Conservation (phyloP, 1,140 invertebrate genomes). For the Sipha flava region DNA sequence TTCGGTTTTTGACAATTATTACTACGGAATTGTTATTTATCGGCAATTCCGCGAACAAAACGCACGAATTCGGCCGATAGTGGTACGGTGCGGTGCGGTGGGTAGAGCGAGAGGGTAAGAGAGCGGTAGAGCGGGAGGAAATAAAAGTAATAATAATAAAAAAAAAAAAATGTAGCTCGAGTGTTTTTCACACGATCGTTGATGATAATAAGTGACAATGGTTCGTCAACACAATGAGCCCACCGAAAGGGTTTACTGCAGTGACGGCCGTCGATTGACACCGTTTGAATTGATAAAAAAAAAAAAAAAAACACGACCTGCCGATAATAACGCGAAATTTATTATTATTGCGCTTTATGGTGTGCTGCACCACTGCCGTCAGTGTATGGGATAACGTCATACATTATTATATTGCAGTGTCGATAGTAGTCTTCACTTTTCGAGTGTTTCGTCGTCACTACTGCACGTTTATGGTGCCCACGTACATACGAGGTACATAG, state of each 20-base stretch:
- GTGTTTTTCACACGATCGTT: slow-evolving; percentile 20
- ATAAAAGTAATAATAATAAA: background rate
- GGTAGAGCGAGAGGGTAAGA: no score
- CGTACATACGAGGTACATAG: background rate
- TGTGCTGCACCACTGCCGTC: background rate
- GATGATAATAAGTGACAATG: slow-evolving; percentile 10
- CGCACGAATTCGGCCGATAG: background rate
- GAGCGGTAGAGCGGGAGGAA: background rate
- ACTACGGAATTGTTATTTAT: slow-evolving; percentile 23
- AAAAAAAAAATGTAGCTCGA: background rate
- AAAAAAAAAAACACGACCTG: slow-evolving; percentile 10
- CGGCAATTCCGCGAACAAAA: background rate
- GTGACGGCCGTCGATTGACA: slow-evolving; percentile 10
- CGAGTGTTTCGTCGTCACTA: background rate
- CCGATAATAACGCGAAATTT: slow-evolving; percentile 14
- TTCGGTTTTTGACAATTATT: slow-evolving; percentile 22
- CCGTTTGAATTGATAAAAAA: background rate
- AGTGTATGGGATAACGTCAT: background rate
- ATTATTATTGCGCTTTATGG: background rate
- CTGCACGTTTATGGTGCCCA: no score
- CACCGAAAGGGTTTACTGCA: slow-evolving; percentile 6
- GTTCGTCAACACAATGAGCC: slow-evolving; percentile 8
- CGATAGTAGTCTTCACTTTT: background rate
- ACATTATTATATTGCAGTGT: background rate
- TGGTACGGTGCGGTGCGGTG: no score